Evolutionary conservation across 2,888 invertebrate species (phyloP).

Genomic region (Drosophila ustulata): DNA sequence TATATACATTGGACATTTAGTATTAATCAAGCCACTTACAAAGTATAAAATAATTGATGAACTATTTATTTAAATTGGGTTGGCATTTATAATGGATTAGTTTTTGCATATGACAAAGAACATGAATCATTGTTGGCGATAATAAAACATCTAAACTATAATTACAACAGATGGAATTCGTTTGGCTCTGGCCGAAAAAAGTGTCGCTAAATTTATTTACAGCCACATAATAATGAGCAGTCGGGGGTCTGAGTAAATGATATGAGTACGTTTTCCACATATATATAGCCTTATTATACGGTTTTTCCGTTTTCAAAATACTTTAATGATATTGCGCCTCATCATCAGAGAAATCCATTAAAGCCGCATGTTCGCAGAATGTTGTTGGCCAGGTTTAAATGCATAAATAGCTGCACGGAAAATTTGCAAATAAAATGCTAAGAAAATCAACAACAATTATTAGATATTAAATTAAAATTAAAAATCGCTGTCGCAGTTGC

Average conservation of each 20-base stretch:
- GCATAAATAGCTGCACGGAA: slow-evolving; percentile 63
- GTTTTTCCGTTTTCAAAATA: slow-evolving; percentile 26
- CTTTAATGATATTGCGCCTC: slow-evolving; percentile 34
- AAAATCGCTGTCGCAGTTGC: slow-evolving; percentile 44
- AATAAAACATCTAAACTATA: neutral
- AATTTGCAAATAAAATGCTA: slow-evolving; percentile 44
- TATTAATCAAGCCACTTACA: neutral
- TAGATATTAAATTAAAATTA: slow-evolving; percentile 79
- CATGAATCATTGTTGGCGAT: too few relatives aligned
- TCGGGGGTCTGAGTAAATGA: slow-evolving; percentile 5
- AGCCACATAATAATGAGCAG: slow-evolving; percentile 5
- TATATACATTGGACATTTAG: neutral
- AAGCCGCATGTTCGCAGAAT: slow-evolving; percentile 45
- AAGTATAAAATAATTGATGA: too few relatives aligned
- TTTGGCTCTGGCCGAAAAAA: neutral
- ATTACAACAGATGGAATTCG: neutral
- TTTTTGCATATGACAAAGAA: too few relatives aligned
- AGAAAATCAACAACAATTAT: slow-evolving; percentile 64
- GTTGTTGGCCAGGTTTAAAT: slow-evolving; percentile 66
- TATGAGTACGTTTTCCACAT: slow-evolving; percentile 21
- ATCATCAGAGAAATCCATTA: slow-evolving; percentile 75
- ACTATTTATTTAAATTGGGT: neutral
- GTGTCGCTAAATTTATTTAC: neutral
- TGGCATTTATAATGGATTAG: too few relatives aligned
- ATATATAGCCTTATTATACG: slow-evolving; percentile 46